A percentile compares a stretch with the other conserved stretches of the same genome.
Conservation (phyloP, 2,113 vertebrate species). For the Cisticola juncidis region DNA sequence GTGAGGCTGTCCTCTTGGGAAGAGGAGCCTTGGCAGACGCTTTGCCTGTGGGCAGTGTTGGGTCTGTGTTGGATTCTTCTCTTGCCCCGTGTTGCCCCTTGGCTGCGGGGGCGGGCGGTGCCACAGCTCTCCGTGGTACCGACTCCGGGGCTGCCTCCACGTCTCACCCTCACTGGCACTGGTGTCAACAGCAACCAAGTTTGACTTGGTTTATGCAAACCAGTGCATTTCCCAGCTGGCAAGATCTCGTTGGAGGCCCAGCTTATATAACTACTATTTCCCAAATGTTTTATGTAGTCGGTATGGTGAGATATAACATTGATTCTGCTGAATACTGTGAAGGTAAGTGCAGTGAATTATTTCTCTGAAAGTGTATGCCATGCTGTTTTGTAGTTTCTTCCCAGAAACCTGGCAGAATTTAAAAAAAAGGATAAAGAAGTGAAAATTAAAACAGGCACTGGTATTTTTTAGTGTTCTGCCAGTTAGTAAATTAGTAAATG, state of each 20-base stretch:
- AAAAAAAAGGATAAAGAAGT: neutral
- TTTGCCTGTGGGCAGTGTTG: too few relatives aligned
- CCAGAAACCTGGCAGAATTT: neutral
- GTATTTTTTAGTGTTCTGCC: neutral
- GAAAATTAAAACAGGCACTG: neutral
- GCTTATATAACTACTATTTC: neutral
- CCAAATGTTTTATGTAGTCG: neutral
- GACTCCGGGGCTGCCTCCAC: rapidly evolving
- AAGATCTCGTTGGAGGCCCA: neutral
- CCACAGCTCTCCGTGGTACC: neutral
- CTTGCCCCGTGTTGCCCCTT: rapidly evolving
- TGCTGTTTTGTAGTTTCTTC: neutral
- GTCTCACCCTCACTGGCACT: rapidly evolving
- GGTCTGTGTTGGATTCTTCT: rapidly evolving
- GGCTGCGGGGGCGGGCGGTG: rapidly evolving
- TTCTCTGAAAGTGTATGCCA: neutral
- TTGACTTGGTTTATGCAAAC: neutral
- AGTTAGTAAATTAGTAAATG: neutral
- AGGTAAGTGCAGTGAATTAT: neutral
- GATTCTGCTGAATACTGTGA: neutral
- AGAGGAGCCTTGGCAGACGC: rapidly evolving
- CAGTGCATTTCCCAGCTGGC: neutral
- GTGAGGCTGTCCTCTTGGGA: neutral
- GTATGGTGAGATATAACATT: neutral
- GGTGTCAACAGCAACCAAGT: neutral